Evolutionary conservation across 2,113 vertebrate species (phyloP).

Genomic region (Oenanthe melanoleuca): DNA sequence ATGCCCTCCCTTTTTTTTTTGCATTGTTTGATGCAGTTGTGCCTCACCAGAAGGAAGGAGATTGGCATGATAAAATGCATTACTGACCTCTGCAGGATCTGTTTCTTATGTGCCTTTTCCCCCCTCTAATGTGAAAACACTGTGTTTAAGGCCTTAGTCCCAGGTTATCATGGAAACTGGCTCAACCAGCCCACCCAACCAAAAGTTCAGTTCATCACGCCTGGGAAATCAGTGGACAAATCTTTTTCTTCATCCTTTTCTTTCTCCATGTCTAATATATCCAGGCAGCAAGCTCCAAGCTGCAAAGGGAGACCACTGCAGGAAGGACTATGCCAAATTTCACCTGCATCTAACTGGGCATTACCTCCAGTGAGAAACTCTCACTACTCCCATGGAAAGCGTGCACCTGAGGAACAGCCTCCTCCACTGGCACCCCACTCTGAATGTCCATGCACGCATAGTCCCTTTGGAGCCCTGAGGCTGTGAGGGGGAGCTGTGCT

Average conservation of each 20-base stretch:
- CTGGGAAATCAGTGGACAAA: neutral
- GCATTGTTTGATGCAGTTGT: neutral
- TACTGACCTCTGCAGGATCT: neutral
- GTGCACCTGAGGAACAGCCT: neutral
- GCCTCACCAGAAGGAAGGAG: neutral
- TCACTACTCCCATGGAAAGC: neutral
- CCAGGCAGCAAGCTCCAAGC: neutral
- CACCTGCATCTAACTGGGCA: neutral
- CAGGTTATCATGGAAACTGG: neutral
- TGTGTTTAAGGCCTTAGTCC: neutral
- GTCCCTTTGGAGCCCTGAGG: neutral
- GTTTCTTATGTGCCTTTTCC: neutral
- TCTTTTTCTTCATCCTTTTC: neutral
- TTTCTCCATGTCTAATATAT: neutral
- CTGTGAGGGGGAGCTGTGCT: accelerated
- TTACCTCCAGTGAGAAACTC: neutral
- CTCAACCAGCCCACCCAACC: neutral
- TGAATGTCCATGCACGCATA: accelerated
- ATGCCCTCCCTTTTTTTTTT: neutral
- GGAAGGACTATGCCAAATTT: neutral
- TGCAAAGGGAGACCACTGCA: neutral
- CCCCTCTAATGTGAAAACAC: neutral
- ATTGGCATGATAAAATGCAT: neutral
- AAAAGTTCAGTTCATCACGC: neutral
- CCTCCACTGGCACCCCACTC: too few relatives aligned